Conservation (phyloP, 2,888 invertebrate species). For the Reticulitermes lucifugus region DNA sequence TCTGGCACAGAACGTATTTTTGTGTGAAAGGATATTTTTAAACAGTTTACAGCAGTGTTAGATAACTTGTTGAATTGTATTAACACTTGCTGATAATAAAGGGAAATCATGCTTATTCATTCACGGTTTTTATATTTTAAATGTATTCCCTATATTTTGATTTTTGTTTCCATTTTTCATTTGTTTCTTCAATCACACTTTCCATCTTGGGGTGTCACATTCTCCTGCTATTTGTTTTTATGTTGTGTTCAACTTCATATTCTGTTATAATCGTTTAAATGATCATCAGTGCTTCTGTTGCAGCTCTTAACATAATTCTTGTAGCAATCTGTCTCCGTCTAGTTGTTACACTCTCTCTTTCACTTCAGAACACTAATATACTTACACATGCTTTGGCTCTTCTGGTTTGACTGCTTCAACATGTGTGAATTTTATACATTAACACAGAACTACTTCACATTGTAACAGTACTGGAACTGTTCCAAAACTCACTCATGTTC, state of each 20-base stretch:
- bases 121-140: slow-evolving; percentile 22
- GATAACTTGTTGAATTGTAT: slow-evolving; percentile 33
- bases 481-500: neutral
- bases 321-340: slow-evolving; percentile 50
- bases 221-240: neutral
- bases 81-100: slow-evolving; percentile 16
- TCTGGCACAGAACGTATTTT: slow-evolving; percentile 14
- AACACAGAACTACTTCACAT: slow-evolving; percentile 30
- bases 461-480: neutral
- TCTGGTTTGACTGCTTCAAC: slow-evolving; percentile 44
- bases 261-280: neutral
- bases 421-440: neutral
- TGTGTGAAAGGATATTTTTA: slow-evolving; percentile 25
- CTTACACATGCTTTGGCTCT: slow-evolving; percentile 36
- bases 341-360: slow-evolving; percentile 34
- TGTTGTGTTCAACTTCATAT: neutral
- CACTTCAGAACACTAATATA: slow-evolving; percentile 16
- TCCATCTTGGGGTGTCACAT: neutral
- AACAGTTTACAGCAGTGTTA: slow-evolving; percentile 27
- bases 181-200: neutral
- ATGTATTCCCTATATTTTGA: slow-evolving; percentile 16
- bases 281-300: neutral
- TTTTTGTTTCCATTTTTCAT: neutral
- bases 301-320: slow-evolving; percentile 33
- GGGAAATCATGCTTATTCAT: slow-evolving; percentile 21